phyloP scores from a whole-genome alignment of 1,140 invertebrate species.

The Bathynomus jamesi region DNA sequence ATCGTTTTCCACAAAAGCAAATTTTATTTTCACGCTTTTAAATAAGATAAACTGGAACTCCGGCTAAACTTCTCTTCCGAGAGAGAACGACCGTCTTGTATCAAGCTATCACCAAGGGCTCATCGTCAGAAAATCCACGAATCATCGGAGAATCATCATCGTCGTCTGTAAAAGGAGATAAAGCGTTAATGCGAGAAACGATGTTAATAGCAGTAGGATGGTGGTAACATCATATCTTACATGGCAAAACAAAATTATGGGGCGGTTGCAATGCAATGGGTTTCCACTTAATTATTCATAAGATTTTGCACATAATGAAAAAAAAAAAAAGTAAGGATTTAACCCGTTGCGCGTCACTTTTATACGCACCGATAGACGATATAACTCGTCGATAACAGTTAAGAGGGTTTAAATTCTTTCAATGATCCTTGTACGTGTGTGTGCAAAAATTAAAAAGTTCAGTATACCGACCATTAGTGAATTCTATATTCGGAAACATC shows the following conservation, averaged over 20 bases:
- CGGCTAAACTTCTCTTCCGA: too few relatives aligned
- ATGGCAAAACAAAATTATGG: neutral
- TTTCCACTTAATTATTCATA: neutral
- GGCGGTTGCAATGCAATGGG: neutral
- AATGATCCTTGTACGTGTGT: too few relatives aligned
- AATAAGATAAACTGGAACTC: too few relatives aligned
- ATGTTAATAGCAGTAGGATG: neutral
- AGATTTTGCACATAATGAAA: neutral
- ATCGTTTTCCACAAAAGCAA: too few relatives aligned
- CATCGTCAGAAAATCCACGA: constrained; percentile 84
- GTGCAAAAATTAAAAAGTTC: too few relatives aligned
- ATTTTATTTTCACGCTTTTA: too few relatives aligned
- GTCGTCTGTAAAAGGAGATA: constrained; percentile 46
- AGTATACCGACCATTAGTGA: too few relatives aligned
- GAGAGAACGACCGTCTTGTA: too few relatives aligned
- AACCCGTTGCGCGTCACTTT: too few relatives aligned
- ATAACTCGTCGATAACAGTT: too few relatives aligned
- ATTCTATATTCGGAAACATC: too few relatives aligned
- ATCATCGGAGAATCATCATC: constrained; percentile 81
- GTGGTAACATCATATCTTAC: neutral
- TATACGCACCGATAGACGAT: too few relatives aligned
- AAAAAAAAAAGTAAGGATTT: neutral
- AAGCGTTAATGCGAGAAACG: neutral
- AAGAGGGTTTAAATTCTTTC: neutral
- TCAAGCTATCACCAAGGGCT: constrained; percentile 80